A percentile compares a stretch with the other conserved stretches of the same genome.
These are phyloP conservation scores for Diplodus puntazzo DNA, from an alignment of 2,797 vertebrate genomes.

Conservation along the genomic window DNA sequence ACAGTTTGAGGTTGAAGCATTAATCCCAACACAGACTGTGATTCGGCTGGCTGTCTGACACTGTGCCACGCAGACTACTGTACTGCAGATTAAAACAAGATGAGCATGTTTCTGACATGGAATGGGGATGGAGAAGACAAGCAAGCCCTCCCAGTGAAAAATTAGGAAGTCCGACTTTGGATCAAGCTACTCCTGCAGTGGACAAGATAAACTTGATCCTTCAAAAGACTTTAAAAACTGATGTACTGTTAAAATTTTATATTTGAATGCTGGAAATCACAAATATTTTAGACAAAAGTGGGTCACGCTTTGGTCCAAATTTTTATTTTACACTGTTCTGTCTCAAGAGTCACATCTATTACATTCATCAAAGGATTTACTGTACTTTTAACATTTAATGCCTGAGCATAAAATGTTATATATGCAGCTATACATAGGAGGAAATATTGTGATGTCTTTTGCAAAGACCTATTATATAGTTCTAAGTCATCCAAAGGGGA, in stretches of 20 bases:
- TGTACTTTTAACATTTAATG: constrained; percentile 42
- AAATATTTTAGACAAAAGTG: constrained; percentile 19
- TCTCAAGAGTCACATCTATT: constrained; percentile 29
- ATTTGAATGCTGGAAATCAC: constrained; percentile 57
- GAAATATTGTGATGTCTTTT: constrained; percentile 57
- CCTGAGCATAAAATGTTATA: constrained; percentile 49
- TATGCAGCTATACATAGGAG: constrained; percentile 62
- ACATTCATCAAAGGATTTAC: constrained; percentile 16
- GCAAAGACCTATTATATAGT: constrained; percentile 39
- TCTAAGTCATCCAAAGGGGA: constrained; percentile 7
- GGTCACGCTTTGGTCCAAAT: constrained; percentile 29
- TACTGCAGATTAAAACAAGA: constrained; percentile 37
- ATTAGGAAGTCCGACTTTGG: not conserved
- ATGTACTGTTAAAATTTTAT: constrained; percentile 20
- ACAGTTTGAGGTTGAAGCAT: constrained; percentile 71
- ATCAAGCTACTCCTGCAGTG: constrained; percentile 23
- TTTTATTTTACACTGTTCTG: constrained; percentile 38
- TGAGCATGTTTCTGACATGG: constrained; percentile 38
- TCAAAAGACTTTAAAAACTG: constrained; percentile 30
- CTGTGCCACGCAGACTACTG: constrained; percentile 1
- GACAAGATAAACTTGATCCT: constrained; percentile 13
- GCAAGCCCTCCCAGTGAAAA: not conserved
- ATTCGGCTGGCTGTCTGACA: constrained; percentile 21
- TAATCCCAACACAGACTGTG: constrained; percentile 49
- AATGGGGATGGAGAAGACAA: not conserved